Evolutionary conservation across 2,888 invertebrate genomes (phyloP), one percentile per base, ranked within the genome.

Genomic region (Eilema griseolum): DNA sequence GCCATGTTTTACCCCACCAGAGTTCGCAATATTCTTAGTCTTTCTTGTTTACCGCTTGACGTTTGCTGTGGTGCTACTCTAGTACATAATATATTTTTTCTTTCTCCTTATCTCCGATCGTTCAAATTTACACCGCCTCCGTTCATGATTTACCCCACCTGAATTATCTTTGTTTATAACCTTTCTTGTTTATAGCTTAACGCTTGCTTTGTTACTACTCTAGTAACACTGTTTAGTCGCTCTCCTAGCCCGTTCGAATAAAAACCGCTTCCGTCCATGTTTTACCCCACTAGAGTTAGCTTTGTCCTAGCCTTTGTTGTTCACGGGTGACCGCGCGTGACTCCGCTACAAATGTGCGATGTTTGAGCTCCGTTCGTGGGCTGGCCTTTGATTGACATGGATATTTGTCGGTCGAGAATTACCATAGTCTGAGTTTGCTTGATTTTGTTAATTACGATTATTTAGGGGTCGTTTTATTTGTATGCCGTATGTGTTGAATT

Each of bases 281-380:
- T 61, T 68, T 68, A 33, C 2, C 61, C 68, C 56, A 61, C 14
- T 31, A 70, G 70, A 73, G 75, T 73, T 70, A 70, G 74, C 81
- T 78, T 81, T 78, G 81, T 82, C 80, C 70, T 70, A 59, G 87
- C 89, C 89, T 90, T 92, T 91, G 92, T 91, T 86, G 92, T 90
- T 88, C 89, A 89, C 89, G 88, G 90, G 89, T 91, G 92, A 90
- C 87, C 88, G 91, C 88, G 85, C 94, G 93, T 94, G 94, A 90
- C 91, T 86, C 75, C 85, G 78, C 80, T 92, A 89, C 90, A 87
- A 92, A 93, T 89, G 88, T 82, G 79, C 85, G 82, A 81, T 88
- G 87, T 87, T 90, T 89, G 87, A 85, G 83, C 83, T 82, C 83
- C 86, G 90, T 88, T 89, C 89, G 90, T 89, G 76, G 77, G 74